phyloP scores from a whole-genome alignment of 2,797 vertebrate species.

The Girardinus metallicus region DNA sequence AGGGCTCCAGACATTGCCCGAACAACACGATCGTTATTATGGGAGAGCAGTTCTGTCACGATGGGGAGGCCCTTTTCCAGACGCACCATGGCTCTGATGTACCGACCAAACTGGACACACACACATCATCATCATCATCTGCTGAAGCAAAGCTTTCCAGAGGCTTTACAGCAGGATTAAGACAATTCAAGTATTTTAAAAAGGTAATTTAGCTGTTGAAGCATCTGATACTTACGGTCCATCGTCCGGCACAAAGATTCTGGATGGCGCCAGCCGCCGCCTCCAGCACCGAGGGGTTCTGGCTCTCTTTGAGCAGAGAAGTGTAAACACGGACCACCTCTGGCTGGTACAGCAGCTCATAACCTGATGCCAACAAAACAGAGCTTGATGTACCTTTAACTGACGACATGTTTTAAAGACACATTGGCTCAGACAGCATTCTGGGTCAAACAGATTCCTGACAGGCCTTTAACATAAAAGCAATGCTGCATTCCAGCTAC shows the following conservation, averaged over 20 bases:
- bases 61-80: slow-evolving; percentile 95
- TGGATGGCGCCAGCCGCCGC: slow-evolving; percentile 95
- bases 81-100: slow-evolving; percentile 89
- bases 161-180: not conserved
- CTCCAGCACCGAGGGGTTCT: slow-evolving; percentile 92
- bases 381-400: not conserved
- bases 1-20: slow-evolving; percentile 93
- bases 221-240: slow-evolving; percentile 85
- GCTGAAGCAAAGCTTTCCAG: not conserved
- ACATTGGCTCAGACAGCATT: not conserved
- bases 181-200: not conserved
- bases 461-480: not conserved
- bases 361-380: slow-evolving; percentile 79
- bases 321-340: slow-evolving; percentile 96
- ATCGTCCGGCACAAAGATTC: slow-evolving; percentile 94
- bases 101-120: slow-evolving; percentile 88
- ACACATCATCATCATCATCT: not conserved
- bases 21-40: slow-evolving; percentile 92
- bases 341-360: slow-evolving; percentile 95
- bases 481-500: too few species aligned
- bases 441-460: not conserved
- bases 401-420: not conserved
- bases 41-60: slow-evolving; percentile 91
- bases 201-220: not conserved
- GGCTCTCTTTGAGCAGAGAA: slow-evolving; percentile 91